Evolutionary conservation across 2,113 vertebrate species (phyloP).

Genomic region (Mus pahari): DNA sequence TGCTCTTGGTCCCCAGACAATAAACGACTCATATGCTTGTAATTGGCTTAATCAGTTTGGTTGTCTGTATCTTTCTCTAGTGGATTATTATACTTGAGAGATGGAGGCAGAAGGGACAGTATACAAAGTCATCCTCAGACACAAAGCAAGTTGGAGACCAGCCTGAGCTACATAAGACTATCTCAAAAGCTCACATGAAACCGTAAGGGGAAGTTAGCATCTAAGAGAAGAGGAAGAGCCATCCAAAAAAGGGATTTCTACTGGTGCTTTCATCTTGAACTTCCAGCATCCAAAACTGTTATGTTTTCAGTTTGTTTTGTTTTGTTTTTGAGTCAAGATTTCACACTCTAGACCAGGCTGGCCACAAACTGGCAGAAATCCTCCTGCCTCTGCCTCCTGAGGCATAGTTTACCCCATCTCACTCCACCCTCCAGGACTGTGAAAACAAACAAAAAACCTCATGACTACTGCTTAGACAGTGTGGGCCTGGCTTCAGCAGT

Average conservation of each 20-base stretch:
- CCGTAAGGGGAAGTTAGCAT: not conserved
- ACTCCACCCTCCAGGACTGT: not conserved
- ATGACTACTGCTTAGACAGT: no score
- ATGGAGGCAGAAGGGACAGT: not conserved
- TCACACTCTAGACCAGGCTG: not conserved
- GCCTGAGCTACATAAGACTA: not conserved
- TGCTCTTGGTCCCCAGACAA: not conserved
- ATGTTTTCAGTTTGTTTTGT: not conserved
- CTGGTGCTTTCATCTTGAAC: not conserved
- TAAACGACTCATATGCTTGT: not conserved
- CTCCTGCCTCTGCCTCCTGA: not conserved
- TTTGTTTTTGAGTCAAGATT: not conserved
- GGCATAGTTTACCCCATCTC: not conserved
- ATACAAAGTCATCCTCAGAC: not conserved
- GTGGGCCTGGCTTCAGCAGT: accelerated
- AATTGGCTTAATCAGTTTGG: not conserved
- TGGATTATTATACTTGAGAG: not conserved
- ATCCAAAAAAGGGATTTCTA: not conserved
- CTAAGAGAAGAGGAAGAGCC: not conserved
- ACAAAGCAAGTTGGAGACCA: not conserved
- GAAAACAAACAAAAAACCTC: not conserved
- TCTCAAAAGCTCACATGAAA: not conserved
- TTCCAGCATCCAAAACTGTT: not conserved
- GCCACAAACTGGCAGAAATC: not conserved
- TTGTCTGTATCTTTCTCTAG: not conserved